Evolutionary conservation across 1,140 invertebrate genomes (phyloP).

Genomic region (Augochlora pura): DNA sequence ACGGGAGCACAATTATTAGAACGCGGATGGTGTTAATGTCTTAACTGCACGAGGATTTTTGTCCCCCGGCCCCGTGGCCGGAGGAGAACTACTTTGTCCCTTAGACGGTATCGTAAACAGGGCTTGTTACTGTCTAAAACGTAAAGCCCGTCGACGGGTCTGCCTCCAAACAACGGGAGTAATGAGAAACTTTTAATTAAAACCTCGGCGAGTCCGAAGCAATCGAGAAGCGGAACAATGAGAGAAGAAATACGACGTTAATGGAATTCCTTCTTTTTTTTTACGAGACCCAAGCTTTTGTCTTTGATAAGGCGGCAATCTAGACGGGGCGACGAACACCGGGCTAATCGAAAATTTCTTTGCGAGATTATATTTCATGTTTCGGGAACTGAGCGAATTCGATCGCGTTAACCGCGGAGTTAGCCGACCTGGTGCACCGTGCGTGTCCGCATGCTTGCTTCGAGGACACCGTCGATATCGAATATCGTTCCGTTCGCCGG

Average conservation of each 20-base stretch:
- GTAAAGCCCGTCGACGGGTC: constrained; percentile 60
- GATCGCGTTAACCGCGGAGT: constrained; percentile 21
- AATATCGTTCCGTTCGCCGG: neutral
- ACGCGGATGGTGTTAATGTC: constrained; percentile 23
- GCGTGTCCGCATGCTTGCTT: neutral
- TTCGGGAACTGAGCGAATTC: neutral
- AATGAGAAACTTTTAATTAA: constrained; percentile 77
- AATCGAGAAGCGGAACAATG: constrained; percentile 68
- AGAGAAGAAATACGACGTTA: constrained; percentile 68
- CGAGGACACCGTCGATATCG: neutral
- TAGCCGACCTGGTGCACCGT: neutral
- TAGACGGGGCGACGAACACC: neutral
- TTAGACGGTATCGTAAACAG: constrained; percentile 66
- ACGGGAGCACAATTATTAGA: constrained; percentile 47
- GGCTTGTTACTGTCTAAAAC: constrained; percentile 64
- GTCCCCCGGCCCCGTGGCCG: constrained; percentile 1
- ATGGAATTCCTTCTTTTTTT: constrained; percentile 60
- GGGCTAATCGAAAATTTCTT: constrained; percentile 50
- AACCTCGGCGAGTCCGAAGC: constrained; percentile 63
- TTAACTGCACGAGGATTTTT: constrained; percentile 42
- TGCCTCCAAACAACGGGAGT: constrained; percentile 68
- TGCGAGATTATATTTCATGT: constrained; percentile 23
- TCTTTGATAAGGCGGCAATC: constrained; percentile 43
- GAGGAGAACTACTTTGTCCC: constrained; percentile 51
- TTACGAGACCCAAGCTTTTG: constrained; percentile 48